These are phyloP conservation scores for Lydus trimaculatus DNA, from an alignment of 2,888 invertebrate genomes.

Conservation along the genomic window DNA sequence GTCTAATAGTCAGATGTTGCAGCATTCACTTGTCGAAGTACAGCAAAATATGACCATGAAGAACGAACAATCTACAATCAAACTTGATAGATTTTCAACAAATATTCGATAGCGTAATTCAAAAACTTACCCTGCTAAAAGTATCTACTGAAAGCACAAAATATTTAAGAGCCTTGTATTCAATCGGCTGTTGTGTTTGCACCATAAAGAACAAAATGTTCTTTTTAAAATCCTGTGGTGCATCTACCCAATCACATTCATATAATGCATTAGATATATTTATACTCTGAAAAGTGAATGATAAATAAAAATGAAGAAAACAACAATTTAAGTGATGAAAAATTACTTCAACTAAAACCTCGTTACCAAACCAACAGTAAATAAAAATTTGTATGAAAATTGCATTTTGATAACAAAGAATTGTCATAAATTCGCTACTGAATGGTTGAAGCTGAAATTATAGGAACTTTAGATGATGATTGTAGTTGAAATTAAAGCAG, in stretches of 20 bases:
- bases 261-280: slow-evolving; percentile 14
- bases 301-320: not conserved
- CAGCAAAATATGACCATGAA: slow-evolving; percentile 22
- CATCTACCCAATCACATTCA: slow-evolving; percentile 13
- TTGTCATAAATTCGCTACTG: not conserved
- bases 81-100: not conserved
- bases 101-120: not conserved
- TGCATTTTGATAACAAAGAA: not conserved
- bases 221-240: slow-evolving; percentile 4
- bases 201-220: slow-evolving; percentile 18
- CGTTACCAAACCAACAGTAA: slow-evolving; percentile 25
- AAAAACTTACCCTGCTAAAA: slow-evolving; percentile 14
- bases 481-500: not conserved
- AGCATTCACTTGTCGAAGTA: slow-evolving; percentile 7
- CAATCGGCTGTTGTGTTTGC: slow-evolving; percentile 12
- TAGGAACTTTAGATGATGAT: not conserved
- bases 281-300: slow-evolving; percentile 12
- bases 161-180: slow-evolving; percentile 7
- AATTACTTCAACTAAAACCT: slow-evolving; percentile 15
- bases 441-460: not conserved
- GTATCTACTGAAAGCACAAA: slow-evolving; percentile 16
- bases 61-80: slow-evolving; percentile 19
- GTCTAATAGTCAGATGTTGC: not conserved
- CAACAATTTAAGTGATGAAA: not conserved
- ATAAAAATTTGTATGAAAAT: slow-evolving; percentile 18